These are phyloP conservation scores for Pygmarrhopalites habei DNA, from an alignment of 1,140 invertebrate genomes.

Conservation along the genomic window DNA sequence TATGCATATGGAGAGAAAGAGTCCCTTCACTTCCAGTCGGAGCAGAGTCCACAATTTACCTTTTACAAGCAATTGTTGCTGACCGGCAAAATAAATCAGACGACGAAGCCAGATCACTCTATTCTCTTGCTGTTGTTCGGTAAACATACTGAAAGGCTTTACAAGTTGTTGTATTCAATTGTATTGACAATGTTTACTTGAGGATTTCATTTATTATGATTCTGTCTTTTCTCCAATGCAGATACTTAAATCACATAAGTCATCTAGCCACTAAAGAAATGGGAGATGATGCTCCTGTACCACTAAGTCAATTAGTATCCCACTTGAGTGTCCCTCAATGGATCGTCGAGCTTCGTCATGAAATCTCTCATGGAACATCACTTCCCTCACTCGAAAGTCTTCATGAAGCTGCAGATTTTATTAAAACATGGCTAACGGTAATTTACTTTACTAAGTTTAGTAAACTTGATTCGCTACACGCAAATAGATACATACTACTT, in stretches of 20 bases:
- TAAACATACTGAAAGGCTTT: no score
- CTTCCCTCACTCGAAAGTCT: conserved; percentile 52
- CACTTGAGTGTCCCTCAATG: conserved; percentile 55
- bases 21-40: conserved; percentile 57
- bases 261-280: conserved; percentile 47
- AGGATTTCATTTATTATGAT: not conserved
- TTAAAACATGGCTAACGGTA: conserved; percentile 55
- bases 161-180: no score
- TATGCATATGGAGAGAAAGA: conserved; percentile 41
- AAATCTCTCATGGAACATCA: conserved; percentile 55
- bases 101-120: conserved; percentile 20
- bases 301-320: conserved; percentile 52
- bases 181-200: not conserved
- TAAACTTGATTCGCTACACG: not conserved
- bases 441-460: conserved; percentile 33
- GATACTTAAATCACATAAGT: conserved; percentile 33
- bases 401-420: conserved; percentile 49
- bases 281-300: conserved; percentile 47
- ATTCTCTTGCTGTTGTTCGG: conserved; percentile 34
- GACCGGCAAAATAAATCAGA: conserved; percentile 42
- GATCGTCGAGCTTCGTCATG: conserved; percentile 59
- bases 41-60: conserved; percentile 56
- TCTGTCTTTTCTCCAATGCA: conserved; percentile 1
- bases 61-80: conserved; percentile 53
- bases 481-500: no score